Percentiles rank a stretch among this genome's conserved stretches.
Evolutionary conservation across 2,797 vertebrate species (phyloP).

Genomic region (Squalus acanthias): DNA sequence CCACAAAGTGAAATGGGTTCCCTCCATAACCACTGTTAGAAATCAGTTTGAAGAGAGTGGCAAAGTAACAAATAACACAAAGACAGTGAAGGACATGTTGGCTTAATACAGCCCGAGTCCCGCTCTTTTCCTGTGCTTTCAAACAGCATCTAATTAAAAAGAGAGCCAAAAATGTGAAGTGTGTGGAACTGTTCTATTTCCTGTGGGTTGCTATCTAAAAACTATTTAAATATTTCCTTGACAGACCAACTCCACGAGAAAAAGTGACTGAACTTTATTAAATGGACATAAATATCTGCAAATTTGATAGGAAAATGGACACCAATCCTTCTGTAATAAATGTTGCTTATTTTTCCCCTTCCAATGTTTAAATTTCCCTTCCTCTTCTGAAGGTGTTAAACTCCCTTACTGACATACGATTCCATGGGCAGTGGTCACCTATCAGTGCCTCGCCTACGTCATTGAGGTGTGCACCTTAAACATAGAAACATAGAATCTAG

Average conservation of each 20-base stretch:
- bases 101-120: not conserved
- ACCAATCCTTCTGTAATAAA: not conserved
- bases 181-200: conserved; percentile 6
- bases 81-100: not conserved
- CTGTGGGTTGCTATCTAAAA: not conserved
- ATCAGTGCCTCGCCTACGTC: not conserved
- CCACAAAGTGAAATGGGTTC: not conserved
- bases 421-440: not conserved
- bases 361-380: not conserved
- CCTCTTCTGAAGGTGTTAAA: not conserved
- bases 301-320: not conserved
- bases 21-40: not conserved
- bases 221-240: not conserved
- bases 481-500: too few relatives aligned
- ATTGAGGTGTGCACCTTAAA: not conserved
- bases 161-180: conserved; percentile 2
- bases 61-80: not conserved
- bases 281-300: not conserved
- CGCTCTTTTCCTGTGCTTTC: not conserved
- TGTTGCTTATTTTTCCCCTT: not conserved
- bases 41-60: not conserved
- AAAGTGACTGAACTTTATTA: not conserved
- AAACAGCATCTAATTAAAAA: not conserved
- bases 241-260: not conserved
- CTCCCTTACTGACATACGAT: not conserved